These are phyloP conservation scores for Catonia carolina DNA, from an alignment of 2,888 invertebrate genomes.

Conservation along the genomic window DNA sequence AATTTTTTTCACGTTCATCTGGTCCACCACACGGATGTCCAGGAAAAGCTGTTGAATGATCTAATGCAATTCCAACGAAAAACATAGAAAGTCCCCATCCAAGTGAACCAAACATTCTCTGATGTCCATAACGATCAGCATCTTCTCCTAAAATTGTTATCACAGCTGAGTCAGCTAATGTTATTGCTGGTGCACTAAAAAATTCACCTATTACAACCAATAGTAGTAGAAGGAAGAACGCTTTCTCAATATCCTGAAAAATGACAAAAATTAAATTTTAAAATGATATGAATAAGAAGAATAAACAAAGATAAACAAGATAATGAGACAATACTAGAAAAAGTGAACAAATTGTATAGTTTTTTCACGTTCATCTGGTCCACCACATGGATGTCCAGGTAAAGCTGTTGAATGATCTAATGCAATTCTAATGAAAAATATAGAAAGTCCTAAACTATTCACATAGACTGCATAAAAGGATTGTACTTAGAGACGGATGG, in stretches of 20 bases:
- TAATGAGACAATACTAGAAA: too few species aligned
- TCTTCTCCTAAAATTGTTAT: slow-evolving; percentile 84
- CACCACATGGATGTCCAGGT: slow-evolving; percentile 81
- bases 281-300: too few species aligned
- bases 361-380: slow-evolving; percentile 85
- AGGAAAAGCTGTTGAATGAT: slow-evolving; percentile 94
- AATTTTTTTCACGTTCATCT: slow-evolving; percentile 89
- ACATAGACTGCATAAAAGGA: too few species aligned
- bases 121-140: slow-evolving; percentile 85
- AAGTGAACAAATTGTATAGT: slow-evolving; percentile 98
- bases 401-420: slow-evolving; percentile 96
- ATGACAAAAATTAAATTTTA: slow-evolving; percentile 10
- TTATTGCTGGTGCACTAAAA: slow-evolving; percentile 93
- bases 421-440: slow-evolving; percentile 96
- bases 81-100: slow-evolving; percentile 99
- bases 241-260: slow-evolving; percentile 79
- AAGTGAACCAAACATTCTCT: slow-evolving; percentile 95
- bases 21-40: slow-evolving; percentile 81
- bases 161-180: slow-evolving; percentile 87
- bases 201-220: slow-evolving; percentile 95
- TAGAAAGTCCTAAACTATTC: slow-evolving; percentile 97
- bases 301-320: too few species aligned
- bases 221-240: slow-evolving; percentile 87
- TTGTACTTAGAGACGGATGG: too few species aligned
- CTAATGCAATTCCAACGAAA: slow-evolving; percentile 91